These are phyloP conservation scores for Coelogynopora nodosa DNA, from an alignment of 2,888 invertebrate genomes.

Conservation along the genomic window DNA sequence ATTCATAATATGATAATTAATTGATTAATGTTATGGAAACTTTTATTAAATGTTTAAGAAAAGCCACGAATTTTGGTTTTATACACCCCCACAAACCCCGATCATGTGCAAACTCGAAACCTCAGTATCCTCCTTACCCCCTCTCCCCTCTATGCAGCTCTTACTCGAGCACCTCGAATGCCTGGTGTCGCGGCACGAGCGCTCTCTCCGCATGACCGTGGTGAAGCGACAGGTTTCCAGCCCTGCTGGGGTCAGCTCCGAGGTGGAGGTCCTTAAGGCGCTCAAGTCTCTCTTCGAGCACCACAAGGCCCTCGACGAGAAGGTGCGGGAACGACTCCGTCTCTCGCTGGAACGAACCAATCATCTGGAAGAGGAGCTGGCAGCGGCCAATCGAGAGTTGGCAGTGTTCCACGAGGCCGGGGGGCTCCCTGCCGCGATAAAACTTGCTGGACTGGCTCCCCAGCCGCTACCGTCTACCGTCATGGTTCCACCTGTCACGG, in stretches of 20 bases:
- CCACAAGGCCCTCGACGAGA: conserved; percentile 99
- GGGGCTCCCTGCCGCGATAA: too few species aligned
- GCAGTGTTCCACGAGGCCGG: background rate
- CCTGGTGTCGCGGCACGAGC: conserved; percentile 94
- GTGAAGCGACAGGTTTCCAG: conserved; percentile 95
- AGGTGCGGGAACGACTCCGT: conserved; percentile 92
- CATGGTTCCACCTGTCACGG: background rate
- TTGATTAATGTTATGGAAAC: too few species aligned
- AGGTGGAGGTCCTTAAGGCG: conserved; percentile 98
- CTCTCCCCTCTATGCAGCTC: conserved; percentile 71
- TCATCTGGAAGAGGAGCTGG: conserved; percentile 89
- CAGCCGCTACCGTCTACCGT: too few species aligned
- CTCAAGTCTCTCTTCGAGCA: conserved; percentile 98
- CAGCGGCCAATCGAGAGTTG: conserved; percentile 83
- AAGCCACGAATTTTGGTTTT: too few species aligned
- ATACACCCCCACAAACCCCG: too few species aligned
- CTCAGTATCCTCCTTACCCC: too few species aligned
- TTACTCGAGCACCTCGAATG: conserved; percentile 97
- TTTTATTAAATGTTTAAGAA: too few species aligned
- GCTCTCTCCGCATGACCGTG: conserved; percentile 96
- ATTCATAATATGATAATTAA: too few species aligned
- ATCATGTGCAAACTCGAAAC: too few species aligned
- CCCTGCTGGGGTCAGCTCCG: conserved; percentile 95
- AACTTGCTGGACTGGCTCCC: too few species aligned
- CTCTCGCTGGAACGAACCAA: conserved; percentile 92